Evolutionary conservation across 2,113 vertebrate genomes (phyloP), one percentile per base, ranked within the genome.

Genomic region (Laticauda laticaudata): DNA sequence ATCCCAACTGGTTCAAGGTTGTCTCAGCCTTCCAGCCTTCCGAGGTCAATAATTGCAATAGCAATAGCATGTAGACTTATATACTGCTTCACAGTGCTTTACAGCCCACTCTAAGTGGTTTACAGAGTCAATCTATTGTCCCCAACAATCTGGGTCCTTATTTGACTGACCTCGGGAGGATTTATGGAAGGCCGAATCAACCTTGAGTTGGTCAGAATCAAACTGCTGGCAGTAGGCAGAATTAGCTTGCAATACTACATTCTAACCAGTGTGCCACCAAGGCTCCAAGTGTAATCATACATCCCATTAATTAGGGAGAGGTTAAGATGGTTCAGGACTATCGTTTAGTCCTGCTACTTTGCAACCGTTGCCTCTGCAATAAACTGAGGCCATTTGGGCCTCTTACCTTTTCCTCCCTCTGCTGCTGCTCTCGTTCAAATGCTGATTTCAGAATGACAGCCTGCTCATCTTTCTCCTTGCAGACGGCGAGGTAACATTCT

Each of bases 401-500:
- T 24, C 85, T 97, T 97, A 99, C 99, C 98, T 98, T 98, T 24
- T 97, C 95, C 92, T 98, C 98, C 92, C 93, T 98, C 43, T 95
- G 88, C 75, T 96, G 95, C 57, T 96, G 97, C 26, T 98, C 97
- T 91, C 97, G 97, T 6, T 97, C 96, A 90, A 98, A 87, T 88
- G 92, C 96, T 95, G 96, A 96, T 64, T 95, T 97, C 86, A 98
- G 93, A 48, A 93, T 94, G 29, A 95, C 95, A 92, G 99, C 99
- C 29, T 99, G 96, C 48, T 93, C 81, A 91, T 99, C 98, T 94
- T 99, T 99, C 95, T 99, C 99, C 90, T 94, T 97, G 97, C 99
- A 99, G 69, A 99, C 96, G 26, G 98, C 97, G 5, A 99, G 97
- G 96, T 99, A 99, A 95, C 98, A 99, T 81, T 99, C 98, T 95